Evolutionary conservation across 2,113 vertebrate genomes (phyloP).

Genomic region (Bufo gargarizans): DNA sequence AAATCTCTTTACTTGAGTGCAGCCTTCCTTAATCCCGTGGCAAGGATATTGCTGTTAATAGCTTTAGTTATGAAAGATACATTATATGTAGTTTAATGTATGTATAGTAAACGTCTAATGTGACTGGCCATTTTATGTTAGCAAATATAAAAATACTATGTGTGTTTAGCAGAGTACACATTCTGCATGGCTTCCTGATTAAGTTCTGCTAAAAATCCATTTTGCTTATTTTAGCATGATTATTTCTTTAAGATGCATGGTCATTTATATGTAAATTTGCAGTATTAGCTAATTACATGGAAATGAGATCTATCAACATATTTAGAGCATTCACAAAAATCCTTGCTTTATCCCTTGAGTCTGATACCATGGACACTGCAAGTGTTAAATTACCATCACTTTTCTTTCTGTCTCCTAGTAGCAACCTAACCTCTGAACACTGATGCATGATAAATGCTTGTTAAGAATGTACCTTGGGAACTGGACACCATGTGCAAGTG

Average conservation of each 20-base stretch:
- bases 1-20: too few relatives aligned
- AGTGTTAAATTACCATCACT: constrained; percentile 40
- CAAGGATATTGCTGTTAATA: too few relatives aligned
- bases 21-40: too few relatives aligned
- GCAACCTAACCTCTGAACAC: constrained; percentile 22
- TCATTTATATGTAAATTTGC: constrained; percentile 57
- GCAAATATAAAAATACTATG: neutral
- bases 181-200: constrained; percentile 19
- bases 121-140: neutral
- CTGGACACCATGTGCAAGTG: constrained; percentile 23
- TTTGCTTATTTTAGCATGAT: constrained; percentile 26
- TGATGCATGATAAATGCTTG: constrained; percentile 14
- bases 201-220: neutral
- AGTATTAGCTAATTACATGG: constrained; percentile 51
- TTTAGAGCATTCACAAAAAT: neutral
- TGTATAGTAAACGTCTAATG: neutral
- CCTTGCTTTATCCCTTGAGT: constrained; percentile 39
- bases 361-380: constrained; percentile 44
- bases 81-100: neutral
- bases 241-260: constrained; percentile 15
- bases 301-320: constrained; percentile 46
- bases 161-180: neutral
- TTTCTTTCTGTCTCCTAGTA: constrained; percentile 44
- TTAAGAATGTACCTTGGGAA: constrained; percentile 18
- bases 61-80: neutral